phyloP scores from a whole-genome alignment of 2,113 vertebrate genomes.

The Callospermophilus lateralis region DNA sequence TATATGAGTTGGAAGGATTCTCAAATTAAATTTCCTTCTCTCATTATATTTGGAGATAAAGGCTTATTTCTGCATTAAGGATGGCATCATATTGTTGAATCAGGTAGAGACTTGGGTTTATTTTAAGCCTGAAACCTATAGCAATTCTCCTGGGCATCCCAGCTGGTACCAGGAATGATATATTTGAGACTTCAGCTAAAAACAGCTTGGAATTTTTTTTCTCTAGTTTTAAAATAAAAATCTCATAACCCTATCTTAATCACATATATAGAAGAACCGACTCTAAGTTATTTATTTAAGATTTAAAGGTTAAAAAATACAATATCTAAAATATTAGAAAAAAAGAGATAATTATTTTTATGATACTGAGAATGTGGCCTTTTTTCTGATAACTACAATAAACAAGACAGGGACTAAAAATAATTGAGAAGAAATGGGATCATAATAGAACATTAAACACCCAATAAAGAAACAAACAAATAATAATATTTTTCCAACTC shows the following conservation, averaged over 20 bases:
- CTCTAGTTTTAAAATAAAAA: conserved; percentile 54
- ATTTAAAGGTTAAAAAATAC: conserved; percentile 23
- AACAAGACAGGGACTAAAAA: not conserved
- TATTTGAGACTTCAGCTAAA: conserved; percentile 56
- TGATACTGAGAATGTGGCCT: not conserved
- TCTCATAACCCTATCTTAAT: conserved; percentile 22
- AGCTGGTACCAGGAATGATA: conserved; percentile 37
- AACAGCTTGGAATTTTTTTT: not conserved
- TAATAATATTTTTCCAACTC: not conserved
- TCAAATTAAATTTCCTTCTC: conserved; percentile 53
- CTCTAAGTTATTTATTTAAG: conserved; percentile 9
- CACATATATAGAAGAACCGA: not conserved
- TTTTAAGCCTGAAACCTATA: conserved; percentile 64
- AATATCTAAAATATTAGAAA: conserved; percentile 16
- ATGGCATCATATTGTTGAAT: conserved; percentile 27
- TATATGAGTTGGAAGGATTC: conserved; percentile 34
- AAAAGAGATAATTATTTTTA: not conserved
- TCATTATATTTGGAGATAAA: conserved; percentile 43
- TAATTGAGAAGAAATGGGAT: not conserved
- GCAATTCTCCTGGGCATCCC: conserved; percentile 41
- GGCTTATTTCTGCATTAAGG: conserved; percentile 42
- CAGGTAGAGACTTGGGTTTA: conserved; percentile 50
- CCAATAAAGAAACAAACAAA: not conserved
- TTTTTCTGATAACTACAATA: not conserved
- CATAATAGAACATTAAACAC: not conserved